Evolutionary conservation across 2,113 vertebrate genomes (phyloP), one percentile per base, ranked within the genome.

Genomic region (Pollimyrus isidori): DNA sequence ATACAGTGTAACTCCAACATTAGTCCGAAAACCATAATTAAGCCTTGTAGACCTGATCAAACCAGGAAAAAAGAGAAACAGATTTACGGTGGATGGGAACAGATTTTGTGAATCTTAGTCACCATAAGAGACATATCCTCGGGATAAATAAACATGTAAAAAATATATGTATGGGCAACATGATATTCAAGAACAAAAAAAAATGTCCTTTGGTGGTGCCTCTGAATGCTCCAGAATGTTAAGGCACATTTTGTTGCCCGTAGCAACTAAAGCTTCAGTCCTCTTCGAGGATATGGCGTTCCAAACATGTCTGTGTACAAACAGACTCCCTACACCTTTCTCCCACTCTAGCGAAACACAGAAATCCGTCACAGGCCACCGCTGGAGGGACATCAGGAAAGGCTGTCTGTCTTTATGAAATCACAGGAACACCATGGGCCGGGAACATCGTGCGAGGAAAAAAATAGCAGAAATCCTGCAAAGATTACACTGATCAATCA

Each of bases 401-500:
- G 50, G 35, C 21, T 21, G 49, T 23, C 21, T 21, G 49, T 23
- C 85, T 87, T 13, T 56, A 30, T 56, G 50, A 86, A 46, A 86
- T 87, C 85, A 53, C 85, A 87, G 85, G 85, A 87, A 87, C 85
- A 42, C 85, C 19, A 30, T 87, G 49, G 50, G 56, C 49, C 13
- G 56, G 35, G 87, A 62, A 87, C 30, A 87, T 13, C 3, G 56
- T n/a, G 53, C 1, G 21, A 80, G 80, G 26, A 1, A 48, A 15
- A 89, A 50, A 87, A 87, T 46, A 53, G 69, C 53, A 87, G n/a
- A 83, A 30, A 69, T 62, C 82, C 83, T 21, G 42, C 56, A 87
- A 90, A 69, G 56, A 86, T 90, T 88, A 56, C 42, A 84, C 50
- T 89, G 92, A 91, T 91, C 90, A 93, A 87, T 13, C 88, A 91